Base-by-base conservation (phyloP, 30 jellyfish, hydroid and myxozoan genomes). In the Catostylus mosaicus region DNA sequence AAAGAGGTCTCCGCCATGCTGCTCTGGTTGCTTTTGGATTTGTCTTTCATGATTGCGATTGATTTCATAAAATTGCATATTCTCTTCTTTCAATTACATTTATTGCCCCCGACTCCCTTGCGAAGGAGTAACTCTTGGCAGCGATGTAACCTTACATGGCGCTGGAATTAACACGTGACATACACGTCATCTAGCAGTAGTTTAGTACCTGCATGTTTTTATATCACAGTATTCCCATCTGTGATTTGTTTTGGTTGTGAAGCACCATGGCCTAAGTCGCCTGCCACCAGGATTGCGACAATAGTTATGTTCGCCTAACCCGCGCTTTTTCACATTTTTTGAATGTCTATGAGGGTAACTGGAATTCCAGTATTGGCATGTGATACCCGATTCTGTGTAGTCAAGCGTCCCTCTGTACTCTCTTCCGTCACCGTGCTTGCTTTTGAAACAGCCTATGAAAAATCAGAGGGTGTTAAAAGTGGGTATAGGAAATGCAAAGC, bases 251-350 rank as follows among this genome's bases (percentile, higher is more conserved):
- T 52, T 67, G 31, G 98, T 93, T 33, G 98, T 93, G 80, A 57
- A 93, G 54, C 98, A 93, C 98, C 98, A 93, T 4, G 98, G 98
- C 80, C 97, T 85, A 69, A 70, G 79, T 64, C 88, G 75, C 30
- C 92, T 67, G 11, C 98, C 98, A 22, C 96, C 97, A 22, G 98
- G 98, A 67, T 94, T 88, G 6, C 97, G 96, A 73, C 99, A 88
- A 30, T 70, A 66, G 67, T 94, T 88, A 51, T 94, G 97, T 23
- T 46, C 62, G 59, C 97, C 97, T 18, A 88, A 87, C 0, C 96
- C 97, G n/a, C 46, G 85, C 47, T 94, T 82, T 5, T 60, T 78
- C 38, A 82, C 62, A 78, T 89, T 75, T 66, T 94, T 86, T n/a
- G 73, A 48, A 75, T 94, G 97, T 30, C 59, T 65, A 56, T 94